Evolutionary conservation across 1,140 invertebrate genomes (phyloP), one percentile per base, ranked within the genome.

Genomic region (Chrysopa pallens): DNA sequence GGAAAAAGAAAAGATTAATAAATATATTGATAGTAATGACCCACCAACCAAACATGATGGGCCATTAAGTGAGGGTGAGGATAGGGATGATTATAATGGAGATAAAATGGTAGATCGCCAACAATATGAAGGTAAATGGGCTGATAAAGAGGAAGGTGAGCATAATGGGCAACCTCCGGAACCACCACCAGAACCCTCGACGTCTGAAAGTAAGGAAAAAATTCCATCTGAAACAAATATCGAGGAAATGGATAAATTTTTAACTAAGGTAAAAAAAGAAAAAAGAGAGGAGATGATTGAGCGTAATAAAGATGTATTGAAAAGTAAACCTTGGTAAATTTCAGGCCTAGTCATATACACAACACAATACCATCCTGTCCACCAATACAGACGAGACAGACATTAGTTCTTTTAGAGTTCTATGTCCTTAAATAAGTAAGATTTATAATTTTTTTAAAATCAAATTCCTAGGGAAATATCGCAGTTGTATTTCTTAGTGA

Each of bases 41-140:
- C 66, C 62, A 56, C 59, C 52, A 50, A 64, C 59, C 28, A 61
- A 69, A 46, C 73, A 74, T 38, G 72, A 75, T 48, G 75, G 74
- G 40, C 75, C 77, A 40, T 59, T 78, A 45, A 78, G 76, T 53
- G 76, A 80, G 52, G 77, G 76, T 6, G 78, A 80, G 51, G 78
- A 79, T 47, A 68, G 78, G 43, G 77, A 80, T 52, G 73, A 74
- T 44, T 61, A 60, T 41, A 57, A 38, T 13, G 39, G 27, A 36
- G 72, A 77, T 39, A 63, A 70, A 40, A 69, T 63, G 56, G 67
- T 70, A 14, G 67, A 71, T 52, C 57, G 69, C 15, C 69, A 72
- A 50, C 61, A 67, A 47, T 73, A 68, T 53, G 70, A 71, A 48
- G 70, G 72, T 8, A 74, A 74, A 51, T 73, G 72, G 72, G 70